Percentiles rank a stretch among this genome's conserved stretches.
Evolutionary conservation across 1,140 invertebrate species (phyloP).

Genomic region (Ylistrum balloti): DNA sequence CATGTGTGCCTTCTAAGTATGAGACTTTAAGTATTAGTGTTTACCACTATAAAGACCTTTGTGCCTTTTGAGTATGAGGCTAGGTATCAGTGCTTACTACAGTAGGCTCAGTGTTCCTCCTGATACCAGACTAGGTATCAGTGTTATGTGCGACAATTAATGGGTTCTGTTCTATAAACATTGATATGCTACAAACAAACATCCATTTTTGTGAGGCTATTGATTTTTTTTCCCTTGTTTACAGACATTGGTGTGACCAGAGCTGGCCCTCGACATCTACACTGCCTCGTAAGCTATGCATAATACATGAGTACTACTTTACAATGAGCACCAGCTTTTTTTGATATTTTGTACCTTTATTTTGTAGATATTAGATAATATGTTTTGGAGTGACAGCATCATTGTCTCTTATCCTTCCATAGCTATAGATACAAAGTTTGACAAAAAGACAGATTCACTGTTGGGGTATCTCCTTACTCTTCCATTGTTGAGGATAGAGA

Average conservation of each 20-base stretch:
- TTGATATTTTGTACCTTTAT: background rate
- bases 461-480: no score
- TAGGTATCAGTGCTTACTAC: background rate
- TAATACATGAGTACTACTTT: background rate
- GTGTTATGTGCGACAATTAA: constrained; percentile 33
- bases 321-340: background rate
- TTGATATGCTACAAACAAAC: constrained; percentile 39
- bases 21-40: no score
- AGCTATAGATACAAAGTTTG: no score
- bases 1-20: no score
- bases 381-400: no score
- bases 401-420: no score
- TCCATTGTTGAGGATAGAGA: no score
- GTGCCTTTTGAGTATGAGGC: background rate
- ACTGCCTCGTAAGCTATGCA: background rate
- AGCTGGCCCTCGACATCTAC: background rate
- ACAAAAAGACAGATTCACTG: no score
- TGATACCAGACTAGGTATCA: background rate
- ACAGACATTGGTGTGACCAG: constrained; percentile 1
- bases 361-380: background rate
- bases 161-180: constrained; percentile 27
- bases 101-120: no score
- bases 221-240: constrained; percentile 24
- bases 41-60: background rate
- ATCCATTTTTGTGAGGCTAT: constrained; percentile 38